Percentiles rank a stretch among this genome's conserved stretches.
Conservation (phyloP, 1,140 invertebrate species). For the Bombus affinis region DNA sequence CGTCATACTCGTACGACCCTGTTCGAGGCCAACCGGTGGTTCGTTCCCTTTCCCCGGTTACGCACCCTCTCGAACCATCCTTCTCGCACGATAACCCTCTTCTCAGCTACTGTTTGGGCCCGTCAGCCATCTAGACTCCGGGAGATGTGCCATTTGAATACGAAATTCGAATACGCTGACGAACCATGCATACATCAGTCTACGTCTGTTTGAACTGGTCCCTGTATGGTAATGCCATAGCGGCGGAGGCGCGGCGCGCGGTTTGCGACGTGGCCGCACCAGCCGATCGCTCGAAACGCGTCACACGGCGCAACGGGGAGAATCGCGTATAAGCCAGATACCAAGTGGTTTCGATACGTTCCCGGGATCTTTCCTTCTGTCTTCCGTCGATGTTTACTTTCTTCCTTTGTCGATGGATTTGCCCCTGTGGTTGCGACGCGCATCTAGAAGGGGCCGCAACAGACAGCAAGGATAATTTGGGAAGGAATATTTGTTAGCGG, state of each 20-base stretch:
- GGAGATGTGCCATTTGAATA: conserved; percentile 79
- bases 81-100: conserved; percentile 3
- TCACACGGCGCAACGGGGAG: background rate
- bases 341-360: conserved; percentile 30
- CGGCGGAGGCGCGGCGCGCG: conserved; percentile 36
- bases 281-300: conserved; percentile 46
- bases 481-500: background rate
- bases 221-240: conserved; percentile 78
- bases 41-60: background rate
- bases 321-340: conserved; percentile 39
- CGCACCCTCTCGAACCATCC: background rate
- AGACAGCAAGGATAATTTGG: conserved; percentile 12
- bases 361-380: conserved; percentile 1
- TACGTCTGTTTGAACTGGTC: conserved; percentile 81
- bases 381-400: conserved; percentile 41
- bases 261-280: conserved; percentile 27
- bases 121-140: conserved; percentile 70
- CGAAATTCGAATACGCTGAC: conserved; percentile 80
- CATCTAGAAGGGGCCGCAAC: background rate
- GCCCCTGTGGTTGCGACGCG: background rate
- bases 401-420: conserved; percentile 23
- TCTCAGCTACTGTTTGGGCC: conserved; percentile 7
- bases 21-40: conserved; percentile 4
- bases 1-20: conserved; percentile 49
- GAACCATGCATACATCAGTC: conserved; percentile 80